phyloP scores from a whole-genome alignment of 2,797 vertebrate genomes.

The Brachymystax lenok region DNA sequence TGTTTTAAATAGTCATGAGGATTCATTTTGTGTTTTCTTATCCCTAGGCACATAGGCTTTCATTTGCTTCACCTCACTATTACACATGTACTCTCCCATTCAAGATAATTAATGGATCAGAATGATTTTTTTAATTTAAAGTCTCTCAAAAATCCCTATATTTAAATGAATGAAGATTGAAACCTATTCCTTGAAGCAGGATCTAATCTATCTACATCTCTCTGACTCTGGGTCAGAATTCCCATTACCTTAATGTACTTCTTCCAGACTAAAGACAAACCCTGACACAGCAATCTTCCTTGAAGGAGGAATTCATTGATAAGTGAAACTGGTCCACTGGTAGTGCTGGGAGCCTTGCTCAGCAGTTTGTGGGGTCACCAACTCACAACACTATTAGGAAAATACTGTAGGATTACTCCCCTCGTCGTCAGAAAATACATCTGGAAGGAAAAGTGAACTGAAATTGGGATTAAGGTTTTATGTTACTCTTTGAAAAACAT shows the following conservation, averaged over 20 bases:
- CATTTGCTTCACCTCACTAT: neutral
- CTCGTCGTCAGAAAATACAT: neutral
- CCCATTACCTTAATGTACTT: slow-evolving; percentile 60
- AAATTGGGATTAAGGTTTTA: neutral
- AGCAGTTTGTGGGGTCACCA: slow-evolving; percentile 17
- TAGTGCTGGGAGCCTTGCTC: slow-evolving; percentile 23
- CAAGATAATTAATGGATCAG: slow-evolving; percentile 38
- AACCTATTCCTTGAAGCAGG: slow-evolving; percentile 42
- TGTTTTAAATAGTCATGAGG: neutral
- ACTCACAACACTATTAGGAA: neutral
- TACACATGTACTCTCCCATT: neutral
- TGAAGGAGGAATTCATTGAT: slow-evolving; percentile 18
- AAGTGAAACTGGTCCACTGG: slow-evolving; percentile 27
- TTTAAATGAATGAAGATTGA: slow-evolving; percentile 33
- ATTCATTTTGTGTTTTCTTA: neutral
- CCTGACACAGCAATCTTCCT: slow-evolving; percentile 45
- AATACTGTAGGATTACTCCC: neutral
- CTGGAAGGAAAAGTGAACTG: neutral
- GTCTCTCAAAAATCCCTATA: slow-evolving; percentile 7
- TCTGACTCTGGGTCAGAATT: slow-evolving; percentile 29
- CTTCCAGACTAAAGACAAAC: slow-evolving; percentile 37
- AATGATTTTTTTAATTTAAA: slow-evolving; percentile 40
- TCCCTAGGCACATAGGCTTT: slow-evolving; percentile 7
- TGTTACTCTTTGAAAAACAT: neutral
- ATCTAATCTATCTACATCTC: slow-evolving; percentile 38